Base-by-base conservation (phyloP, 2,797 vertebrate species). In the Anguilla obscura region DNA sequence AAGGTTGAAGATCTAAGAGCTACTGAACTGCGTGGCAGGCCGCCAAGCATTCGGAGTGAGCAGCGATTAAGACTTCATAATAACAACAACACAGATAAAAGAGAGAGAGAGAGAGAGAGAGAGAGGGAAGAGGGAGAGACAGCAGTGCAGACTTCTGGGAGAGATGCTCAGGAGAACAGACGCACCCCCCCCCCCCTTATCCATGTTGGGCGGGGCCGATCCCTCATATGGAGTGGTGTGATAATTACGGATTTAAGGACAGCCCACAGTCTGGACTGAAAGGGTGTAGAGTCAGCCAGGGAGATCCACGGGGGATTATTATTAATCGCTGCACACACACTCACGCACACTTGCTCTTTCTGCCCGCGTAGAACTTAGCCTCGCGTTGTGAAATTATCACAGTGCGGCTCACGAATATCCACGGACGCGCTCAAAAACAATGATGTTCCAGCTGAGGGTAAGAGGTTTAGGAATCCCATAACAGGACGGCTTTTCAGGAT, bases 181-280 rank as follows among this genome's bases (percentile, higher is more conserved):
- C 16, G 10, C 16, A 14, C 40, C 30, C 50, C 30, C 79, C 76
- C 85, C 85, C 24, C 30, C 58, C 48, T 36, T 36, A 36, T 36
- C 36, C 36, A 36, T 58, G 50, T 30, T 45, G 30, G n/a, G 69
- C n/a, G 76, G 27, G 33, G 30, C 52, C 2, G 33, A 3, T 10
- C 27, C 89, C 87, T 92, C 90, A 92, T 92, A 90, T 91, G 91
- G 89, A 88, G 86, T 92, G 93, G 92, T 91, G 92, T 92, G 91
- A 93, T 94, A 92, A 93, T 91, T 93, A 91, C 80, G 92, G 94
- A 95, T 95, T 94, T 93, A 89, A 91, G 82, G 87, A 12, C 91
- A 90, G 86, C 94, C 93, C 92, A 93, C 86, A 8, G 94, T 93
- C 94, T 94, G 93, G 92, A 92, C 92, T 91, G 91, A 90, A 76